phyloP scores from a whole-genome alignment of 2,113 vertebrate genomes.

The Phoxinus phoxinus region DNA sequence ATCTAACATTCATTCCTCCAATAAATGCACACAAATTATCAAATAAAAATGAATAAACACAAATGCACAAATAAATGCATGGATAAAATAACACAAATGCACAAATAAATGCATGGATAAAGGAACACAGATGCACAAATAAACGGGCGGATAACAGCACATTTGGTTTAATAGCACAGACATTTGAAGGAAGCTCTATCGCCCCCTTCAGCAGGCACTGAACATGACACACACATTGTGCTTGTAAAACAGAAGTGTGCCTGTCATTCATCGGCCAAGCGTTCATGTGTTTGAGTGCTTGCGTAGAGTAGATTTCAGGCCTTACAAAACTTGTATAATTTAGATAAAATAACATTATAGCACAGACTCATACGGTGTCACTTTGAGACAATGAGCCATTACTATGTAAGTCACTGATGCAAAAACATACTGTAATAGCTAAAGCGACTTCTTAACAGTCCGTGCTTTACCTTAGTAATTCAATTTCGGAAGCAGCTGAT shows the following conservation, averaged over 20 bases:
- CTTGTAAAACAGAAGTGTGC: neutral
- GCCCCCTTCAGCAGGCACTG: too few relatives aligned
- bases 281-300: neutral
- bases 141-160: neutral
- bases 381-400: conserved; percentile 1
- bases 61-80: neutral
- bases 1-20: neutral
- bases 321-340: conserved; percentile 2
- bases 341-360: neutral
- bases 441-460: conserved; percentile 2
- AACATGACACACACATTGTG: neutral
- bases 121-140: neutral
- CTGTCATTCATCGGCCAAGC: neutral
- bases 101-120: neutral
- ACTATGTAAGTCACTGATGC: conserved; percentile 2
- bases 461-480: conserved; percentile 12
- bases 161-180: neutral
- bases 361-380: neutral
- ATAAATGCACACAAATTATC: neutral
- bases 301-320: neutral
- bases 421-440: neutral
- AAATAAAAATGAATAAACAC: neutral
- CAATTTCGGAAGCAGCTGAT: conserved; percentile 24
- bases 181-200: too few relatives aligned
- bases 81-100: neutral